A percentile compares a stretch with the other conserved stretches of the same genome.
phyloP scores from a whole-genome alignment of 1,140 invertebrate genomes.

The Phthorimaea operculella region DNA sequence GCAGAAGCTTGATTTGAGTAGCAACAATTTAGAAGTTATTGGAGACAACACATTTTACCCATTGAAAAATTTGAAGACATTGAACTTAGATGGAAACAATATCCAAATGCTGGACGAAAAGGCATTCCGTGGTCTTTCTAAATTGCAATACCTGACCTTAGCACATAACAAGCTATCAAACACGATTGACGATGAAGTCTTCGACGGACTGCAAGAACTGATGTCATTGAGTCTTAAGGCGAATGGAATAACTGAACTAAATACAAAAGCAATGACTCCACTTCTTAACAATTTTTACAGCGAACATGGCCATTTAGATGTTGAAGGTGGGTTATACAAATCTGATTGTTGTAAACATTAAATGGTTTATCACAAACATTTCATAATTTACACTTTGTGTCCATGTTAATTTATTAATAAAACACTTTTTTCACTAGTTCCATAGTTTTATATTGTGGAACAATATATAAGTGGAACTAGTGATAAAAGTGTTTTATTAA shows the following conservation, averaged over 20 bases:
- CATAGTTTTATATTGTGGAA: too few relatives aligned
- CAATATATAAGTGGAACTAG: too few relatives aligned
- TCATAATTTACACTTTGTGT: too few relatives aligned
- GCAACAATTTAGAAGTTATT: slow-evolving; percentile 76
- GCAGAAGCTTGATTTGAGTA: slow-evolving; percentile 72
- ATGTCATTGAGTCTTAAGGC: slow-evolving; percentile 73
- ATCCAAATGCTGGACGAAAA: slow-evolving; percentile 74
- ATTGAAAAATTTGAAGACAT: slow-evolving; percentile 72
- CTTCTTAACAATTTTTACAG: slow-evolving; percentile 80
- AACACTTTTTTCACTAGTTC: too few relatives aligned
- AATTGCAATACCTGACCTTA: slow-evolving; percentile 74
- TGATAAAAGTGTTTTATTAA: too few relatives aligned
- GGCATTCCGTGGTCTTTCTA: slow-evolving; percentile 76
- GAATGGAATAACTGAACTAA: slow-evolving; percentile 76
- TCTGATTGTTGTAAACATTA: too few relatives aligned
- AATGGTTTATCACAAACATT: too few relatives aligned
- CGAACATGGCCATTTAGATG: slow-evolving; percentile 70
- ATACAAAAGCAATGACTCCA: slow-evolving; percentile 75
- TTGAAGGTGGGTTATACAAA: slow-evolving; percentile 51
- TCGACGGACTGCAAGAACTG: slow-evolving; percentile 70
- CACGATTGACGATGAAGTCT: slow-evolving; percentile 72
- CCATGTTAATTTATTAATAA: too few relatives aligned
- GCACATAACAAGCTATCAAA: slow-evolving; percentile 76
- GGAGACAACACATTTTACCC: slow-evolving; percentile 80
- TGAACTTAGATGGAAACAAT: slow-evolving; percentile 79